Evolutionary conservation across 1,140 invertebrate genomes (phyloP), one percentile per base, ranked within the genome.

Genomic region (Heliothis virescens): DNA sequence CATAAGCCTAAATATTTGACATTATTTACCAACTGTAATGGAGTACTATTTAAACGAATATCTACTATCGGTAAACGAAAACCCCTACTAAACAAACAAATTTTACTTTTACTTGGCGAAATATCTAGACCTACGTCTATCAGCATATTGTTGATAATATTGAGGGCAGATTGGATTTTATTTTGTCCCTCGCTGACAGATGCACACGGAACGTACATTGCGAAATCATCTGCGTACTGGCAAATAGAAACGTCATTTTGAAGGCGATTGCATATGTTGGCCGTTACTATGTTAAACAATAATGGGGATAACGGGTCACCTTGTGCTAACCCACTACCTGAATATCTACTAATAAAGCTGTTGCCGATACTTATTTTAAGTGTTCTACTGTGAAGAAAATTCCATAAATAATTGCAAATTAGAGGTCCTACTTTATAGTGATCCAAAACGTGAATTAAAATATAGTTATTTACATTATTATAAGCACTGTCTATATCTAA

Each of bases 141-240:
- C 7, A 62, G 29, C 12, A 34, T 34, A 12, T 15, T 34, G 7
- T 65, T 65, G 11, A 65, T 65, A 1, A 65, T 7, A 65, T 48
- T 16, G 18, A 65, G 34, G 3, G 15, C 16, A 65, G 15, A 47
- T n/a, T 63, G 60, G 15, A 63, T 63, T 16, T 63, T 63, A 3
- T 5, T 15, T 63, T 63, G 60, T 34, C 60, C 60, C 26, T 63
- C 60, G 5, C 34, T 63, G 16, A 63, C 13, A 41, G 29, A 41
- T n/a, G 34, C 47, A 63, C 60, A 63, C 29, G 34, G 2, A 2
- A 29, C 59, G 10, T 62, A 62, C 5, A 29, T 21, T 2, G 59
- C 59, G 29, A 62, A 62, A 7, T 62, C 59, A 62, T 62, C 59
- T 26, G 59, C 59, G 7, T 62, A 62, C 29, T 62, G 26, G 26